Evolutionary conservation across 2,113 vertebrate species (phyloP).

Genomic region (Spheniscus mendiculus): DNA sequence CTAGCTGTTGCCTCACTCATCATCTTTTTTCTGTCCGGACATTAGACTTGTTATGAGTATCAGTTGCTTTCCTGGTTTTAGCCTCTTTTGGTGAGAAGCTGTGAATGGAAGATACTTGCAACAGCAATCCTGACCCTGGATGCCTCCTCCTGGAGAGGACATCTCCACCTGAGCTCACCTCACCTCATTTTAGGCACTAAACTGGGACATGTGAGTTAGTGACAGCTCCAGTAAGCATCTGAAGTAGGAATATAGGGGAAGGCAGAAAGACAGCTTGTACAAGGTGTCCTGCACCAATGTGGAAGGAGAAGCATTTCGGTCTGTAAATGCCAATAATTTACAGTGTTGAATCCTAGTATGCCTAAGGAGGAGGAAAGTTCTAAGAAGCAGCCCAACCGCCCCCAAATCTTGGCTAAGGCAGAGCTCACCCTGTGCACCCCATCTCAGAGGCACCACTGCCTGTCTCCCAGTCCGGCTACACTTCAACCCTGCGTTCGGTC

Average conservation of each 20-base stretch:
- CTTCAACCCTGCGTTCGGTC: neutral
- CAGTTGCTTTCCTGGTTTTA: neutral
- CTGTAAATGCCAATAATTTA: neutral
- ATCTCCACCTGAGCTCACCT: neutral
- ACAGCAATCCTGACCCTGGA: neutral
- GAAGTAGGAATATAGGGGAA: neutral
- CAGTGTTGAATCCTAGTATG: neutral
- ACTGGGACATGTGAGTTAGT: neutral
- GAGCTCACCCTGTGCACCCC: neutral
- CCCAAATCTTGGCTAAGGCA: accelerated
- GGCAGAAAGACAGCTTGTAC: neutral
- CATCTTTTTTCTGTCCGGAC: neutral
- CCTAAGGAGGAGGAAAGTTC: neutral
- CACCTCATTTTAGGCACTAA: neutral
- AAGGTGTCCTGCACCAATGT: neutral
- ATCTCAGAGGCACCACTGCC: neutral
- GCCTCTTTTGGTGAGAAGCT: neutral
- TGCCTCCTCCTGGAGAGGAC: neutral
- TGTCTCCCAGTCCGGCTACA: neutral
- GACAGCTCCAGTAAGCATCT: neutral
- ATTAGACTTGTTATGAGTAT: neutral
- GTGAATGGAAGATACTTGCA: neutral
- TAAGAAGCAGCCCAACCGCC: neutral
- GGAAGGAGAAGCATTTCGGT: neutral
- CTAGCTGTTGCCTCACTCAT: neutral